Evolutionary conservation across 2,888 invertebrate species (phyloP), one percentile per base, ranked within the genome.

Genomic region (Calephelis perditalis): DNA sequence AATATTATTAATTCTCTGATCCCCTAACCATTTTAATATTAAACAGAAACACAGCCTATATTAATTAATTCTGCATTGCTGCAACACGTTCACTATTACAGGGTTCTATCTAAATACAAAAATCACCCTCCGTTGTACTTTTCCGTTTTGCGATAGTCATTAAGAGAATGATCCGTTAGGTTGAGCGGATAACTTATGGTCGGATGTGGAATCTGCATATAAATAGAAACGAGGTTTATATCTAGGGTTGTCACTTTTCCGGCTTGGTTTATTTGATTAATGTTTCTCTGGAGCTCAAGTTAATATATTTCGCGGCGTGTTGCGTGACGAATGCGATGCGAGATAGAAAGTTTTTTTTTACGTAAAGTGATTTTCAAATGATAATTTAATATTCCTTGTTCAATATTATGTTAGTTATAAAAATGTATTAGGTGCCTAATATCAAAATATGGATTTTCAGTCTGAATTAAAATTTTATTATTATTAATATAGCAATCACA

Each of bases 121-220:
- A 74, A 72, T 76, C 70, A 80, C 79, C 80, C 71, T 71, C 70
- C 69, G 70, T 67, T 78, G 78, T 75, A 80, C 80, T 77, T 77
- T 81, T 78, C 81, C 79, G 81, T 81, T 84, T 84, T 82, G 82
- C 79, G 77, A 72, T 78, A 78, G 77, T 84, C 84, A 87, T 87
- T 87, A 85, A 82, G 79, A 78, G 79, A 77, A 82, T 88, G 87
- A 88, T 87, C 85, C 87, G 80, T 81, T 81, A 73, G 71, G 74
- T 74, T 76, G 80, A 82, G 79, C 81, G 84, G 82, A 83, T 87
- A 88, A 89, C 88, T 88, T 90, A 88, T 87, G 88, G 85, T 82
- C 77, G 82, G 82, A 75, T 76, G 75, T 81, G 79, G 82, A 87
- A 89, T 90, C 86, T 89, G 87, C 89, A 90, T 90, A 87, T 88